A percentile compares a stretch with the other conserved stretches of the same genome.
These are phyloP conservation scores for Enteromius argenteus DNA, from an alignment of 2,797 vertebrate species.

Conservation along the genomic window DNA sequence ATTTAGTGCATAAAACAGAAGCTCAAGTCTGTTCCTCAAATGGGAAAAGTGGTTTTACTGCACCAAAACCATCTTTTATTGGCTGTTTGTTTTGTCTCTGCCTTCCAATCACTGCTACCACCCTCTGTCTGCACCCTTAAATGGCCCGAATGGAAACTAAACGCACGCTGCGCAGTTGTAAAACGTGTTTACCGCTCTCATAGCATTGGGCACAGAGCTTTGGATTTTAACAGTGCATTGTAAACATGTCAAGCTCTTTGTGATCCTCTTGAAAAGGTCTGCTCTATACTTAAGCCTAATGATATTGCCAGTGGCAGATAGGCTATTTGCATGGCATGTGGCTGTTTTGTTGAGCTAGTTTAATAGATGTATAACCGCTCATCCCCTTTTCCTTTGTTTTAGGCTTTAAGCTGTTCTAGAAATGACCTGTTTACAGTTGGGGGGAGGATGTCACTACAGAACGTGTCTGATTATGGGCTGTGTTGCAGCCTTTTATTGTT, in stretches of 20 bases:
- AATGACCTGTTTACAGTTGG: conserved; percentile 24
- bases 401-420: conserved; percentile 13
- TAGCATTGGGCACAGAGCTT: conserved; percentile 46
- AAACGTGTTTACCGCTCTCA: conserved; percentile 75
- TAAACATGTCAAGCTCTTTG: conserved; percentile 47
- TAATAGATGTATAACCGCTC: neutral
- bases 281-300: conserved; percentile 36
- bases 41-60: conserved; percentile 20
- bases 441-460: neutral
- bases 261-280: conserved; percentile 32
- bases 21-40: conserved; percentile 15
- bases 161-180: conserved; percentile 69
- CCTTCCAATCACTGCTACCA: conserved; percentile 72
- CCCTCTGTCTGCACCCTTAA: conserved; percentile 73
- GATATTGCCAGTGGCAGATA: conserved; percentile 38
- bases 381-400: neutral
- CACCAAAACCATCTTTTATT: conserved; percentile 41
- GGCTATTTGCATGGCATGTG: conserved; percentile 31
- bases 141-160: conserved; percentile 67
- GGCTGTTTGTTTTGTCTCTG: conserved; percentile 65
- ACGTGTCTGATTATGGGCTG: neutral
- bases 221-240: conserved; percentile 46
- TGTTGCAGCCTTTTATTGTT: neutral
- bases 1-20: conserved; percentile 29
- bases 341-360: conserved; percentile 28